Evolutionary conservation across 2,888 invertebrate genomes (phyloP).

Genomic region (Nephrocerus scutellatus): DNA sequence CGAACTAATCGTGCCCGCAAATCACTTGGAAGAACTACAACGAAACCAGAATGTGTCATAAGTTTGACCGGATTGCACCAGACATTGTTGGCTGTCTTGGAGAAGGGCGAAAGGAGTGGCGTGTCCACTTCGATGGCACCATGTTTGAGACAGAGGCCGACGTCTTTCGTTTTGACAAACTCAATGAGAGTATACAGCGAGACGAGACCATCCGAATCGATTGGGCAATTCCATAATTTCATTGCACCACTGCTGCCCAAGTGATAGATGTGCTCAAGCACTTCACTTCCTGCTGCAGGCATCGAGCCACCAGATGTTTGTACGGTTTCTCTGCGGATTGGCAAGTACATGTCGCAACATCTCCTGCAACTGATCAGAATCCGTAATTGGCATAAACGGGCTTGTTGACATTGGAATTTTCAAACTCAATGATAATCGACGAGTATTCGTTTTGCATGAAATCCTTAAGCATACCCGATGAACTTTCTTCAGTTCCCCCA

Average conservation of each 20-base stretch:
- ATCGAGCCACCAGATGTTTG: constrained; percentile 56
- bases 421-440: constrained; percentile 47
- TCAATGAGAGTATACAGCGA: constrained; percentile 46
- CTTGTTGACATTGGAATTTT: constrained; percentile 42
- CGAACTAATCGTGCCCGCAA: constrained; percentile 73
- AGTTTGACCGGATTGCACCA: constrained; percentile 56
- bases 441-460: constrained; percentile 38
- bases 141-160: constrained; percentile 63
- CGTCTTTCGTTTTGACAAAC: constrained; percentile 46
- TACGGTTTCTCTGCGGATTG: constrained; percentile 75
- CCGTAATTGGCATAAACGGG: constrained; percentile 45
- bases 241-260: constrained; percentile 48
- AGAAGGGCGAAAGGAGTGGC: constrained; percentile 73
- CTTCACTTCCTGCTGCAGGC: constrained; percentile 44
- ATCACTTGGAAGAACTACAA: constrained; percentile 81
- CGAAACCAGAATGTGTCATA: constrained; percentile 80
- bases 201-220: constrained; percentile 42
- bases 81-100: constrained; percentile 46
- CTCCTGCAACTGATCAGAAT: constrained; percentile 77
- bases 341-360: constrained; percentile 73
- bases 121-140: constrained; percentile 74
- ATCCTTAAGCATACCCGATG: constrained; percentile 40
- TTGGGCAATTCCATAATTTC: constrained; percentile 39
- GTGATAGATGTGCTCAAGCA: constrained; percentile 72
- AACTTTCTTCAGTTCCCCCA: constrained; percentile 35